These are phyloP conservation scores for Sebastiscus albofasciatus DNA, from an alignment of 2,797 vertebrate genomes.

Conservation along the genomic window DNA sequence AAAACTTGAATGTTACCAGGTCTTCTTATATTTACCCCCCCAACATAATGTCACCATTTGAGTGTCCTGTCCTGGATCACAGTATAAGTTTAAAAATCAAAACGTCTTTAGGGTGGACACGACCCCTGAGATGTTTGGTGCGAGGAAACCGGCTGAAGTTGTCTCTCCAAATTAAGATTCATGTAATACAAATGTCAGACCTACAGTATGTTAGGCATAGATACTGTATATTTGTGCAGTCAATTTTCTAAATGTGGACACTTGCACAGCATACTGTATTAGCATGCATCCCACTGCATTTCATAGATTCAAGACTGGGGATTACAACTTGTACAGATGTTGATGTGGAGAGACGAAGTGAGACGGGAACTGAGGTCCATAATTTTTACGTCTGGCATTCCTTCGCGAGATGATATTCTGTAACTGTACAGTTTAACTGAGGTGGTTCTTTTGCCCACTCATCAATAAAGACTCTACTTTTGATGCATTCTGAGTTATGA, in stretches of 20 bases:
- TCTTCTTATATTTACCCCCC: conserved; percentile 42
- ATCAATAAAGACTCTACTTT: conserved; percentile 91
- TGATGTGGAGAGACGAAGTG: conserved; percentile 55
- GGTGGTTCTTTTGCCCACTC: conserved; percentile 85
- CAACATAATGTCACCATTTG: conserved; percentile 43
- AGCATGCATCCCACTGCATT: conserved; percentile 81
- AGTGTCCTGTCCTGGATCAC: conserved; percentile 64
- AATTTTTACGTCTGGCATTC: conserved; percentile 77
- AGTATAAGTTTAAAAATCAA: conserved; percentile 34
- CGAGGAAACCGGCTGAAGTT: conserved; percentile 46
- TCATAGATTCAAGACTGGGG: conserved; percentile 71
- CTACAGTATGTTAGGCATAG: conserved; percentile 68
- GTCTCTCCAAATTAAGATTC: conserved; percentile 73
- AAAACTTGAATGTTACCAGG: conserved; percentile 68
- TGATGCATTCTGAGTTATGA: conserved; percentile 79
- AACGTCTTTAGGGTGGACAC: conserved; percentile 35
- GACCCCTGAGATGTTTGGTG: conserved; percentile 40
- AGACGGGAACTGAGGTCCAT: conserved; percentile 69
- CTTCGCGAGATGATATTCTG: conserved; percentile 78
- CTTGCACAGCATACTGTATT: conserved; percentile 78
- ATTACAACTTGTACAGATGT: conserved; percentile 78
- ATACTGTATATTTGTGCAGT: conserved; percentile 70
- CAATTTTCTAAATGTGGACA: conserved; percentile 74
- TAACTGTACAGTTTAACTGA: conserved; percentile 88
- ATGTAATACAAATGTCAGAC: conserved; percentile 73